Percentiles rank a stretch among this genome's conserved stretches.
Conservation (phyloP, 2,797 vertebrate genomes). For the Chromobotia macracanthus region DNA sequence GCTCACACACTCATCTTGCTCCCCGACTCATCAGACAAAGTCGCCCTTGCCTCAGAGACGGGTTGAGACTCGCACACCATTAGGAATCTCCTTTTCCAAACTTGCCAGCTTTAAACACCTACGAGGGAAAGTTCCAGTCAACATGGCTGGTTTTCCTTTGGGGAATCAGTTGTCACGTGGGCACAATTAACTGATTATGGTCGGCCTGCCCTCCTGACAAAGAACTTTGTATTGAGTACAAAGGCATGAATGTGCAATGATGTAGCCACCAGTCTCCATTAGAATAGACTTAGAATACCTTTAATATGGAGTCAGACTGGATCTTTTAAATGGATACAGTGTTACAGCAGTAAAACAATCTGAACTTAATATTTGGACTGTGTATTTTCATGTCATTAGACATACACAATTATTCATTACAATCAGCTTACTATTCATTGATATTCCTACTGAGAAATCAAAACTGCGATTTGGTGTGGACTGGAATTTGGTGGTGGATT, state of each 20-base stretch:
- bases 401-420: not conserved
- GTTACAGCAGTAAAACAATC: not conserved
- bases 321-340: not conserved
- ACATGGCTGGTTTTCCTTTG: constrained; percentile 14
- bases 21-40: constrained; percentile 31
- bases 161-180: constrained; percentile 32
- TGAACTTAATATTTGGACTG: not conserved
- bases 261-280: not conserved
- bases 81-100: constrained; percentile 84
- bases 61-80: constrained; percentile 63
- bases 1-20: constrained; percentile 9
- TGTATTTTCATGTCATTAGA: not conserved
- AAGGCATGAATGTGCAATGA: constrained; percentile 26
- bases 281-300: not conserved
- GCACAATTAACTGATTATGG: constrained; percentile 40
- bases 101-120: constrained; percentile 82
- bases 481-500: constrained; percentile 52
- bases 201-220: not conserved
- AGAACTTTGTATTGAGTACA: constrained; percentile 37
- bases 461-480: not conserved
- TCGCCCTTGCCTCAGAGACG: constrained; percentile 45
- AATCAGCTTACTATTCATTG: not conserved
- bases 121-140: constrained; percentile 71
- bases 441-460: not conserved
- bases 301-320: constrained; percentile 29